phyloP scores from a whole-genome alignment of 2,797 vertebrate species.

The Poliocrania exsul region DNA sequence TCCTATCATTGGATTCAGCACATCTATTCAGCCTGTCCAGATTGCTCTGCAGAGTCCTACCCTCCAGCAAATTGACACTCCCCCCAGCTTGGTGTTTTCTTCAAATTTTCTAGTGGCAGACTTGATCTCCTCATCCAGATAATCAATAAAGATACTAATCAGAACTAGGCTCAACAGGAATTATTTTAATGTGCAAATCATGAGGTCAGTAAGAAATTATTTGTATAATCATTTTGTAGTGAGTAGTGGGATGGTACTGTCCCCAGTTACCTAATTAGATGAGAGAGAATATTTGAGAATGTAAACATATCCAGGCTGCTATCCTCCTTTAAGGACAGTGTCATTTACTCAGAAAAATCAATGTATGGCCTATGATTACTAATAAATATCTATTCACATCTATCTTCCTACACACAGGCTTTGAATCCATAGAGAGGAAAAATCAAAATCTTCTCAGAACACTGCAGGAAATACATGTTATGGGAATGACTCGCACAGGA shows the following conservation, averaged over 20 bases:
- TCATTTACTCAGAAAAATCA: neutral
- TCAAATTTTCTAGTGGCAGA: too few relatives aligned
- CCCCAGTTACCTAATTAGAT: neutral
- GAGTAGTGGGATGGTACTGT: neutral
- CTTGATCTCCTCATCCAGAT: too few relatives aligned
- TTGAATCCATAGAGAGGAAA: neutral
- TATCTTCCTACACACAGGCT: neutral
- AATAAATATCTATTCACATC: neutral
- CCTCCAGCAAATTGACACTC: too few relatives aligned
- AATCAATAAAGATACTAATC: too few relatives aligned
- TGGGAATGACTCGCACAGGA: neutral
- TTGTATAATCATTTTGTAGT: neutral
- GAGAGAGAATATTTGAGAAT: neutral
- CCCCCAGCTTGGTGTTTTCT: too few relatives aligned
- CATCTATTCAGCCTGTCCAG: too few relatives aligned
- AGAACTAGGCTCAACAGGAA: too few relatives aligned
- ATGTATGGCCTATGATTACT: neutral
- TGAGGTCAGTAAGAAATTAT: neutral
- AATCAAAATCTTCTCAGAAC: neutral
- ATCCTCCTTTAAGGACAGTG: neutral
- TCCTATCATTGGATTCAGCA: too few relatives aligned
- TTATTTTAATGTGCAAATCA: neutral
- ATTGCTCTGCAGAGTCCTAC: too few relatives aligned
- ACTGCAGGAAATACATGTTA: neutral
- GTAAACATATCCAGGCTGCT: neutral